These are phyloP conservation scores for Agrochola litura DNA, from an alignment of 2,888 invertebrate species.

Conservation along the genomic window DNA sequence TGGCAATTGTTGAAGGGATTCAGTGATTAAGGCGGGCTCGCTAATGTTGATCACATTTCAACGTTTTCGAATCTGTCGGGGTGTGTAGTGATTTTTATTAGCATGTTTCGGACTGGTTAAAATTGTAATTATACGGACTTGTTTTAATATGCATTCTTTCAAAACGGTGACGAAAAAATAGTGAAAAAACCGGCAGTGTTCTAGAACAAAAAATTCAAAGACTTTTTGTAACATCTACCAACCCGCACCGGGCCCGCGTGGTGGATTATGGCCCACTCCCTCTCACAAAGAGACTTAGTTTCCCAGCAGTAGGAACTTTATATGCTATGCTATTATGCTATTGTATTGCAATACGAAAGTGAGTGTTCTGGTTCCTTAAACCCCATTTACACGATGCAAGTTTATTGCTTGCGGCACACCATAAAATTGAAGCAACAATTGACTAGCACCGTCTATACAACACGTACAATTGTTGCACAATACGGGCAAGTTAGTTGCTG, in stretches of 20 bases:
- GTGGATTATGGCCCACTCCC: background rate
- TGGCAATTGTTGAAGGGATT: constrained; percentile 23
- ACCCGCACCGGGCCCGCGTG: background rate
- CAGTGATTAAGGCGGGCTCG: constrained; percentile 18
- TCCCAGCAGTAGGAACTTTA: background rate
- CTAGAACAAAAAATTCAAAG: background rate
- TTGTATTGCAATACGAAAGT: background rate
- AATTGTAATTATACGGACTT: background rate
- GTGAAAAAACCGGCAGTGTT: background rate
- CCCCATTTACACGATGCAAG: background rate
- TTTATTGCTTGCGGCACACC: background rate
- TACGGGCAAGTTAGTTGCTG: no score
- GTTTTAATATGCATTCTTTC: background rate
- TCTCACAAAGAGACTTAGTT: background rate
- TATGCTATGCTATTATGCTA: background rate
- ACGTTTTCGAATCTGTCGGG: constrained; percentile 2
- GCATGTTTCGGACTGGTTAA: background rate
- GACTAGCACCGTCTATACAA: no score
- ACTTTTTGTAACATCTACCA: background rate
- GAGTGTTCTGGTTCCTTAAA: background rate
- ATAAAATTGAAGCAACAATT: no score
- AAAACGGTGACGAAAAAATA: background rate
- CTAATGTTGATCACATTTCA: constrained; percentile 48
- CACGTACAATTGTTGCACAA: no score
- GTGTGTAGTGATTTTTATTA: background rate